These are phyloP conservation scores for Epicampocera succincta DNA, from an alignment of 2,888 invertebrate species.

Conservation along the genomic window DNA sequence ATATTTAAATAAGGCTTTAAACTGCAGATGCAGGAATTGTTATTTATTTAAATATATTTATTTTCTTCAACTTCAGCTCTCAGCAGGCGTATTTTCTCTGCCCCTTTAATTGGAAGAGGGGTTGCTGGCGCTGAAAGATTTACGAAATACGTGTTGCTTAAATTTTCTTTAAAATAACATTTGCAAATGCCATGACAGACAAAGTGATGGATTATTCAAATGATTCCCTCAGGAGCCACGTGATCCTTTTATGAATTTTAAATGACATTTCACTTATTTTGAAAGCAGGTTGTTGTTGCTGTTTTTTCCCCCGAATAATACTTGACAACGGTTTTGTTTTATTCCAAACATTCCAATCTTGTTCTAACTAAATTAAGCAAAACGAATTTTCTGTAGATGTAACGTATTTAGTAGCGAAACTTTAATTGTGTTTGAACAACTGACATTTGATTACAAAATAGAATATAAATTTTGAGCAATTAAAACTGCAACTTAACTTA, in stretches of 20 bases:
- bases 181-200: too few relatives aligned
- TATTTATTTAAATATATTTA: not conserved
- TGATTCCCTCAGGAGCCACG: not conserved
- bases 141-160: not conserved
- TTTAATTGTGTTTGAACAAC: too few relatives aligned
- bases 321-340: too few relatives aligned
- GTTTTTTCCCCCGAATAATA: too few relatives aligned
- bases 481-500: too few relatives aligned
- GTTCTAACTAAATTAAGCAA: too few relatives aligned
- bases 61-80: not conserved
- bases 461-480: too few relatives aligned
- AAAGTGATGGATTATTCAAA: slow-evolving; percentile 23
- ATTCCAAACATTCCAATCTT: too few relatives aligned
- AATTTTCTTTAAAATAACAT: not conserved
- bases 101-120: not conserved
- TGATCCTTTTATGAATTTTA: not conserved
- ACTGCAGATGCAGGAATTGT: slow-evolving; percentile 11
- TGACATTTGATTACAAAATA: too few relatives aligned
- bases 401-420: too few relatives aligned
- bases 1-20: slow-evolving; percentile 38
- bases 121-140: not conserved
- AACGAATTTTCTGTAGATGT: too few relatives aligned
- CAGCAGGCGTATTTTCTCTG: too few relatives aligned
- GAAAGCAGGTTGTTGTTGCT: not conserved
- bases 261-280: not conserved